A percentile compares a stretch with the other conserved stretches of the same genome.
Evolutionary conservation across 2,888 invertebrate species (phyloP).

Genomic region (Cecidostiba fungosa): DNA sequence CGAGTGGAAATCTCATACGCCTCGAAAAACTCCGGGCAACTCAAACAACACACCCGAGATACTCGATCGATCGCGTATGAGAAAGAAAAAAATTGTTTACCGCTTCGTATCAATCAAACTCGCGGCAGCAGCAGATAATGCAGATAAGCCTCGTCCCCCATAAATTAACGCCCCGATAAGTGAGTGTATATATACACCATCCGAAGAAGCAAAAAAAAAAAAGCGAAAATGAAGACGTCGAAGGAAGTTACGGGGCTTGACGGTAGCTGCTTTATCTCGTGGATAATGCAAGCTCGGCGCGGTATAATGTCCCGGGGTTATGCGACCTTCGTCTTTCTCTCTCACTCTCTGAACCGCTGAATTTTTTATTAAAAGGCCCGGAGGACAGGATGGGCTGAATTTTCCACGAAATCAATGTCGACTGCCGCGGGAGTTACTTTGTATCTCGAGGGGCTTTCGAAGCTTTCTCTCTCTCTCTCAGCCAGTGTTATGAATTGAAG

Average conservation of each 20-base stretch:
- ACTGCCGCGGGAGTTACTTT: slow-evolving; percentile 5
- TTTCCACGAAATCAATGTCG: slow-evolving; percentile 53
- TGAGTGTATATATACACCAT: not conserved
- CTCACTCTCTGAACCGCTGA: slow-evolving; percentile 17
- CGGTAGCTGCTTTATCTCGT: slow-evolving; percentile 56
- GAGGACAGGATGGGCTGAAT: slow-evolving; percentile 30
- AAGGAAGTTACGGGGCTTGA: slow-evolving; percentile 46
- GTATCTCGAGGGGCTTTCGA: slow-evolving; percentile 1
- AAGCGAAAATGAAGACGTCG: slow-evolving; percentile 45
- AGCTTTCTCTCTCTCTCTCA: not conserved
- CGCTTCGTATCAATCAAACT: slow-evolving; percentile 52
- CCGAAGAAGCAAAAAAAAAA: not conserved
- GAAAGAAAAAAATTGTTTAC: slow-evolving; percentile 49
- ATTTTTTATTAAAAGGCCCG: slow-evolving; percentile 58
- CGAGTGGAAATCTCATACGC: slow-evolving; percentile 23
- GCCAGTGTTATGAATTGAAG: slow-evolving; percentile 29
- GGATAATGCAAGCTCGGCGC: slow-evolving; percentile 46
- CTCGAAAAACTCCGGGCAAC: slow-evolving; percentile 7
- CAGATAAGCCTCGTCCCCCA: slow-evolving; percentile 53
- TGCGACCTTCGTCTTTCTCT: slow-evolving; percentile 13
- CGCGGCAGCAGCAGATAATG: slow-evolving; percentile 40
- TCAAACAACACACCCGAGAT: not conserved
- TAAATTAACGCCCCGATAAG: slow-evolving; percentile 60
- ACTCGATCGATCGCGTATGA: not conserved
- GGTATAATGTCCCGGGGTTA: not conserved